Evolutionary conservation across 2,797 vertebrate genomes (phyloP).

Genomic region (Brachyrhaphis roseni): DNA sequence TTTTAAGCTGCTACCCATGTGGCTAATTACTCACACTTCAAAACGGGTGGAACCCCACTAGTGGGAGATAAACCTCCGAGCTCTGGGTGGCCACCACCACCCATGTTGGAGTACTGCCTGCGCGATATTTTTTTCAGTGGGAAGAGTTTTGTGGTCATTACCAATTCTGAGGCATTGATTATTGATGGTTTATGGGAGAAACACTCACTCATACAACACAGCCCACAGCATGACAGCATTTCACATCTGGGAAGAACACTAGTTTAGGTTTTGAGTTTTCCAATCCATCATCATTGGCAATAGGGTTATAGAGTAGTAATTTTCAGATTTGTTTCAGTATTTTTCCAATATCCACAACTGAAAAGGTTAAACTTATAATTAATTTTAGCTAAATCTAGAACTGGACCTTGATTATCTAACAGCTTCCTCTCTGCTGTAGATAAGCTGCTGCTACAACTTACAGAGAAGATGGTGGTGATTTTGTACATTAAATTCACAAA

Average conservation of each 20-base stretch:
- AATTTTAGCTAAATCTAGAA: background rate
- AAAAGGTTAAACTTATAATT: background rate
- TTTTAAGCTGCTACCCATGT: conserved; percentile 62
- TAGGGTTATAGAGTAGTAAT: background rate
- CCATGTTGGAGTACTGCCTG: background rate
- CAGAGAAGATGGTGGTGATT: background rate
- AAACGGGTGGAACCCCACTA: conserved; percentile 33
- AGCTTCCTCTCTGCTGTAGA: background rate
- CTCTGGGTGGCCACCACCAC: conserved; percentile 10
- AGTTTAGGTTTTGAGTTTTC: background rate
- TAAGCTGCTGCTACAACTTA: background rate
- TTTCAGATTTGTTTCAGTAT: too few species aligned
- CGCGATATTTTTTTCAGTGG: background rate
- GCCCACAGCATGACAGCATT: background rate
- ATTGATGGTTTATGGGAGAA: background rate
- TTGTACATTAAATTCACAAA: background rate
- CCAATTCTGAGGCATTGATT: background rate
- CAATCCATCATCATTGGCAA: background rate
- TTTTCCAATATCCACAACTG: too few species aligned
- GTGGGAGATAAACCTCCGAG: conserved; percentile 44
- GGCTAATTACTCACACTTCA: conserved; percentile 69
- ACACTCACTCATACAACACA: background rate
- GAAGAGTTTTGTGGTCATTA: conserved; percentile 6
- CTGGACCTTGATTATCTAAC: background rate
- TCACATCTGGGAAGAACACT: background rate